phyloP scores from a whole-genome alignment of 2,113 vertebrate species.

The Phalacrocorax pelagicus region DNA sequence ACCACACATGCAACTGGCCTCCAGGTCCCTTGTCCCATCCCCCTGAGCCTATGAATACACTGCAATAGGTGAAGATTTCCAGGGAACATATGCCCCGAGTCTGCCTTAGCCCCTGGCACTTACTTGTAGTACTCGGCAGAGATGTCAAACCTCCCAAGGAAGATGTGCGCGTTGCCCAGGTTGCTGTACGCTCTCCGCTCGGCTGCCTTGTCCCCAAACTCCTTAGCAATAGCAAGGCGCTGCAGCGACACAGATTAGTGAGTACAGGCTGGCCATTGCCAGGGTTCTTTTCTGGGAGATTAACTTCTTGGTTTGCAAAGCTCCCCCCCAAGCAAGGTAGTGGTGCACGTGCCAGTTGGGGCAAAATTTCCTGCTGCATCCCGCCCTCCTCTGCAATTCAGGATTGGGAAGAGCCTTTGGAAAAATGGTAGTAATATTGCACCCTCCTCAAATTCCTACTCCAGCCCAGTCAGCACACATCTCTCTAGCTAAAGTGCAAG shows the following conservation, averaged over 20 bases:
- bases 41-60: neutral
- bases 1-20: neutral
- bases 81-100: fast-evolving
- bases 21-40: neutral
- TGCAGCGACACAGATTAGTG: slow-evolving; percentile 54
- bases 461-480: neutral
- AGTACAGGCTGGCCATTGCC: neutral
- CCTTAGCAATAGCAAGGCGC: slow-evolving; percentile 96
- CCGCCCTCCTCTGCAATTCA: neutral
- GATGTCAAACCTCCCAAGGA: slow-evolving; percentile 90
- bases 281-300: neutral
- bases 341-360: fast-evolving
- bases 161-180: slow-evolving; percentile 93
- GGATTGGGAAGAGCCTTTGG: neutral
- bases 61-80: neutral
- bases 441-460: neutral
- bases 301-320: neutral
- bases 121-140: slow-evolving; percentile 96
- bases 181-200: slow-evolving; percentile 96
- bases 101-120: slow-evolving; percentile 10
- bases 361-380: too few relatives aligned
- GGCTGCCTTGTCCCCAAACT: slow-evolving; percentile 95
- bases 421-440: fast-evolving
- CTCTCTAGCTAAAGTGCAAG: neutral
- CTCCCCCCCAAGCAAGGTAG: neutral